phyloP scores from a whole-genome alignment of 2,888 invertebrate species.

The Phaonia tiefii region DNA sequence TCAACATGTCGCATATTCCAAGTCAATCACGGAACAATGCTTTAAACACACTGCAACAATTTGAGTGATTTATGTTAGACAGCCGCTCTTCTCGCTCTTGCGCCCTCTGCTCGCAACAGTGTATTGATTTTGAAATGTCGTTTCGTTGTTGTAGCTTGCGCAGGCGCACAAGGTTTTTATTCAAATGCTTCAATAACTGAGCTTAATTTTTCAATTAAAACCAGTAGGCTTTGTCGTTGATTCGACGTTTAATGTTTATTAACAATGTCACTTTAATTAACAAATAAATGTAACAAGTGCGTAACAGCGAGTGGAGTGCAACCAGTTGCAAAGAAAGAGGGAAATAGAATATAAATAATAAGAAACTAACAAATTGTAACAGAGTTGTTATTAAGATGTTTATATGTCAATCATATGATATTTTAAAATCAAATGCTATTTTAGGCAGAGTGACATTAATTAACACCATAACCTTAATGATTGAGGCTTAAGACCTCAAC shows the following conservation, averaged over 20 bases:
- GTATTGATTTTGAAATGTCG: conserved; percentile 40
- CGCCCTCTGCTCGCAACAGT: background rate
- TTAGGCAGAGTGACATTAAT: no score
- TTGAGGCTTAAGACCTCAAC: no score
- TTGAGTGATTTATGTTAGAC: conserved; percentile 71
- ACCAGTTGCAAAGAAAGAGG: background rate
- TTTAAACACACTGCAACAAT: conserved; percentile 62
- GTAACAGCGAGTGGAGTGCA: background rate
- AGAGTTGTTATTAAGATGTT: no score
- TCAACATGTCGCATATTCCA: conserved; percentile 68
- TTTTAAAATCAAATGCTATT: no score
- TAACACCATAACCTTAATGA: no score
- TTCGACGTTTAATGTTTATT: conserved; percentile 42
- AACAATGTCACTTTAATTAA: conserved; percentile 58
- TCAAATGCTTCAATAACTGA: conserved; percentile 13
- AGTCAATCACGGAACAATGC: conserved; percentile 68
- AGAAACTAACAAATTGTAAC: no score
- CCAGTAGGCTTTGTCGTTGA: conserved; percentile 52
- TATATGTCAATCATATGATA: no score
- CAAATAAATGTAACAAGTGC: conserved; percentile 25
- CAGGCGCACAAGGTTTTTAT: background rate
- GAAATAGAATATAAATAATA: no score
- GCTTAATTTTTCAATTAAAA: conserved; percentile 50
- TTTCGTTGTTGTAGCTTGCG: background rate
- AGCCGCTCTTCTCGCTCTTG: conserved; percentile 55